Evolutionary conservation across 2,888 invertebrate genomes (phyloP), one percentile per base, ranked within the genome.

Genomic region (Vesta saturnalis): DNA sequence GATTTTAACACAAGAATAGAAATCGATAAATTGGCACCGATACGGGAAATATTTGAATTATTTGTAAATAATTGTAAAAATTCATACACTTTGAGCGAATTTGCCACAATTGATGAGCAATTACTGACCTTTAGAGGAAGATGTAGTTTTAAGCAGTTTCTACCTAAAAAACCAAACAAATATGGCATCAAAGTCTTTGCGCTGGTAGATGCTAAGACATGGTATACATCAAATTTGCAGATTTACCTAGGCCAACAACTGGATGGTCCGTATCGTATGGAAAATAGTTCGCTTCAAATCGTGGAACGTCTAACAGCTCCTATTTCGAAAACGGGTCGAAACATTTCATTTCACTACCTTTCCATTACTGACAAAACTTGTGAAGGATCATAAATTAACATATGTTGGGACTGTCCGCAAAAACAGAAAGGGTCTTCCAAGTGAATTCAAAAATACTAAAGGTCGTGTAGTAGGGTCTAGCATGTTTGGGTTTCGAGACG

Each of bases 11-110:
- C 21, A 12, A 21, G 54, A 21, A 19, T 12, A 18, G 54, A 54
- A 19, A 18, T 14, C 14, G 54, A 54, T 54, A 21, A 54, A 21
- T 22, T 54, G 5, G 54, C 54, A 16, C 54, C 54, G 22, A 43
- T 43, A 43, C 43, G 43, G 43, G 3, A 43, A 43, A 43, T 43
- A 43, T 43, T 43, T 43, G 43, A 43, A 43, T 43, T 43, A 43
- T 43, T 43, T 43, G n/a, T 43, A 43, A 43, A 43, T 43, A 43
- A 43, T 43, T 43, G 43, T 43, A n/a, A 43, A 43, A 43, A 43
- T 12, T 43, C 43, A 43, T 47, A 47, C 16, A 47, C 54, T 19
- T 4, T 54, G 6, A 19, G 21, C 21, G 12, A 19, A 54, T 21
- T 12, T 14, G n/a, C 21, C 16, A 54, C 54, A 16, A 54, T 54